Percentiles rank a stretch among this genome's conserved stretches.
Evolutionary conservation across 2,888 invertebrate species (phyloP).

Genomic region (Antheraea yamamai): DNA sequence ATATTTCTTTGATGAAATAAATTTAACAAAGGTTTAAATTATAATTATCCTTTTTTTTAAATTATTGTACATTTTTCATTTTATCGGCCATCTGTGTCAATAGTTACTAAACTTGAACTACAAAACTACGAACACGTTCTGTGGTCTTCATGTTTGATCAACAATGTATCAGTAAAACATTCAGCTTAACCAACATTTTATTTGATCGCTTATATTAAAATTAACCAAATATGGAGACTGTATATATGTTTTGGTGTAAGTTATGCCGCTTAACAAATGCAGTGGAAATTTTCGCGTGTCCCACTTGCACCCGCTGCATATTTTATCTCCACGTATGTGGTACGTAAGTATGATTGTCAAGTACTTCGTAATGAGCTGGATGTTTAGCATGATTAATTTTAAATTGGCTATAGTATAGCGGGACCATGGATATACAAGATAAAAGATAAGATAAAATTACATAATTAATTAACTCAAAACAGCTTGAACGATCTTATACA

Average conservation of each 20-base stretch:
- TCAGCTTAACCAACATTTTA: no score
- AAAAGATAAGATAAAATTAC: not conserved
- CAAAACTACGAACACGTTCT: not conserved
- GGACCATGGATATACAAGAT: not conserved
- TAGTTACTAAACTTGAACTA: not conserved
- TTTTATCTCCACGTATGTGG: constrained; percentile 28
- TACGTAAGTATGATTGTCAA: not conserved
- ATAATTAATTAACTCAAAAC: not conserved
- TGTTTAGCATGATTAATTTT: not conserved
- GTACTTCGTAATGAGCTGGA: not conserved
- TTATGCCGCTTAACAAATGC: constrained; percentile 17
- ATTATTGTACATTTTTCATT: not conserved
- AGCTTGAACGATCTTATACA: not conserved
- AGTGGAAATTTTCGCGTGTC: constrained; percentile 56
- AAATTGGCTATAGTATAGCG: not conserved
- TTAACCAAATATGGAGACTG: not conserved
- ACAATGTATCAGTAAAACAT: no score
- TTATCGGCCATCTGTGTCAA: not conserved
- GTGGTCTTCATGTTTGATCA: no score
- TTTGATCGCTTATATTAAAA: no score
- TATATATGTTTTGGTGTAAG: not conserved
- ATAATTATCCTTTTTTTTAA: not conserved
- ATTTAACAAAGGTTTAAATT: not conserved
- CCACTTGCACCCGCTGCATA: constrained; percentile 37
- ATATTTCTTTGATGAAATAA: not conserved